Percentiles rank a stretch among this genome's conserved stretches.
phyloP scores from a whole-genome alignment of 2,113 vertebrate species.

The Mormyrus lacerda region DNA sequence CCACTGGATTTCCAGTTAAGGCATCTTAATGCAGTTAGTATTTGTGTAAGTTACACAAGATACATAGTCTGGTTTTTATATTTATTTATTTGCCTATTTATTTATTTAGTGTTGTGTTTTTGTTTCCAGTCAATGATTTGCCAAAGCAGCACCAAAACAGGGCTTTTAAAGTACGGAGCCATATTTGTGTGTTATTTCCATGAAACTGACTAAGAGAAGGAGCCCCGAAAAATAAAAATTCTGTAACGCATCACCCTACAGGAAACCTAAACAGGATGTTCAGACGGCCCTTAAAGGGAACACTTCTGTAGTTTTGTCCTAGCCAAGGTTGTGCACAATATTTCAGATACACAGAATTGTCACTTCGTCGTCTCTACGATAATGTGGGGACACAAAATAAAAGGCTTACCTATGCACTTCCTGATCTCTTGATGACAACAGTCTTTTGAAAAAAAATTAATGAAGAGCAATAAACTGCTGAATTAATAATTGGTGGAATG shows the following conservation, averaged over 20 bases:
- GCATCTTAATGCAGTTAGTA: slow-evolving; percentile 23
- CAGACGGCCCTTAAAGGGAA: neutral
- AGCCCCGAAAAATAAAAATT: neutral
- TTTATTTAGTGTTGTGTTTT: slow-evolving; percentile 9
- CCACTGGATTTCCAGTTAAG: slow-evolving; percentile 9
- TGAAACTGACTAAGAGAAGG: neutral
- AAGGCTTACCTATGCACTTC: slow-evolving; percentile 54
- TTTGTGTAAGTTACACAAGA: slow-evolving; percentile 21
- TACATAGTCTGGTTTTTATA: slow-evolving; percentile 20
- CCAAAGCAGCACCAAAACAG: slow-evolving; percentile 33
- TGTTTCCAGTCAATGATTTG: slow-evolving; percentile 30
- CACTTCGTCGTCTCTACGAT: neutral
- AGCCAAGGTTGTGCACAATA: neutral
- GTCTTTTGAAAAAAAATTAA: slow-evolving; percentile 39
- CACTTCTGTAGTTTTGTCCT: neutral
- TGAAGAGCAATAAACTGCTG: slow-evolving; percentile 53
- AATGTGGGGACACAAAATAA: neutral
- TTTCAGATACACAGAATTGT: neutral
- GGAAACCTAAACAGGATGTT: neutral
- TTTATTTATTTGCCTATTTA: slow-evolving; percentile 24
- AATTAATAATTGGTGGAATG: slow-evolving; percentile 15
- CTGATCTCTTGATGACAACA: slow-evolving; percentile 33
- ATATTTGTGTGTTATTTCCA: slow-evolving; percentile 22
- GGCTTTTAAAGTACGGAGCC: slow-evolving; percentile 28
- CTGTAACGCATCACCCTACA: neutral